Conservation (phyloP, 2,888 invertebrate species). For the Boloria euphrosyne region DNA sequence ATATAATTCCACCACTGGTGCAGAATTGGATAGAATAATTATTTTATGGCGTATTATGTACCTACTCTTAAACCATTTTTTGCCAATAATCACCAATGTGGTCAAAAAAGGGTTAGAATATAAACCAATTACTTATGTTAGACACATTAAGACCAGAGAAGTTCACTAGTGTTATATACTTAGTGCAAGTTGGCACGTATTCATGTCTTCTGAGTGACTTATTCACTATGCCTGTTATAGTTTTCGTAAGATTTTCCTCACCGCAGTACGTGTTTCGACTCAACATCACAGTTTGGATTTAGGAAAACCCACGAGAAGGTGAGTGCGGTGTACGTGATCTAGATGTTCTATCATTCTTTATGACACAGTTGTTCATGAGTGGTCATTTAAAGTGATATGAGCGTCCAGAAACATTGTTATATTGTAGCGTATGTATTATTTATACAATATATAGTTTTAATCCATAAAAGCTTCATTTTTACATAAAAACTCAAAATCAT, state of each 20-base stretch:
- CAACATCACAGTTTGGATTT: neutral
- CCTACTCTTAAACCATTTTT: too few species aligned
- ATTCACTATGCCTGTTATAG: neutral
- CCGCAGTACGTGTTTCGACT: conserved; percentile 4
- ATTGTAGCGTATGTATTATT: too few species aligned
- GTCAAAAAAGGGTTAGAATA: too few species aligned
- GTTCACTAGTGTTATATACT: neutral
- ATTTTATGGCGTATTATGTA: too few species aligned
- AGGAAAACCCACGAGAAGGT: conserved; percentile 18
- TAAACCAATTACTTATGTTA: too few species aligned
- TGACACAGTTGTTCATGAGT: conserved; percentile 1
- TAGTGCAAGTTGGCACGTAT: neutral
- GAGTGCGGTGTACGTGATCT: neutral
- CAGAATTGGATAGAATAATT: too few species aligned
- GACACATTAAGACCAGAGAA: too few species aligned
- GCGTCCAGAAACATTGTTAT: neutral
- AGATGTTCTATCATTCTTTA: conserved; percentile 9
- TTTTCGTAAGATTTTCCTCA: conserved; percentile 8
- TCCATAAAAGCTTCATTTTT: too few species aligned
- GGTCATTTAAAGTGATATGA: conserved; percentile 3
- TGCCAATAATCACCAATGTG: too few species aligned
- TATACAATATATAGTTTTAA: too few species aligned
- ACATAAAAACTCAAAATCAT: too few species aligned
- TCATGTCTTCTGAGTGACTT: neutral
- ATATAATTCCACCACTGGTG: too few species aligned